Conservation (phyloP, 2,113 vertebrate species). For the Engraulis encrasicolus region DNA sequence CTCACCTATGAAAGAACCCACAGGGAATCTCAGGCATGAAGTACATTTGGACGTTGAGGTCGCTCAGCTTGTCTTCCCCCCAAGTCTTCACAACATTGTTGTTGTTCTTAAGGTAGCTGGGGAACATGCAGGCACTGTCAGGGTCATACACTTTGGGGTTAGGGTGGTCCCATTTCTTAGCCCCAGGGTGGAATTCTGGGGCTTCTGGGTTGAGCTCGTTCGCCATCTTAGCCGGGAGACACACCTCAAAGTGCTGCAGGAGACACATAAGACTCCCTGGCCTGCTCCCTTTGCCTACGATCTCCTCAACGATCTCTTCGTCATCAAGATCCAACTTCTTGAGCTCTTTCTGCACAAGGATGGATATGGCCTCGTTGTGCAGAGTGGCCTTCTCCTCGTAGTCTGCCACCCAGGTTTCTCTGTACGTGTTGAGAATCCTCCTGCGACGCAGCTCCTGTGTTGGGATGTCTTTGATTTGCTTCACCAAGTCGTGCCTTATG, state of each 20-base stretch:
- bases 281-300: constrained; percentile 58
- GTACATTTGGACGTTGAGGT: constrained; percentile 67
- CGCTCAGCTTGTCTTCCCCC: constrained; percentile 64
- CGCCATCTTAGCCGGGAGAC: constrained; percentile 56
- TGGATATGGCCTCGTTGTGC: constrained; percentile 64
- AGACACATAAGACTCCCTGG: constrained; percentile 70
- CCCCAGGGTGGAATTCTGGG: constrained; percentile 66
- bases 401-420: constrained; percentile 61
- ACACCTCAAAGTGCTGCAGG: constrained; percentile 75
- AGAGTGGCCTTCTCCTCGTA: constrained; percentile 68
- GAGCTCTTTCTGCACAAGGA: constrained; percentile 69
- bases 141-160: background rate
- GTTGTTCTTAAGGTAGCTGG: constrained; percentile 64
- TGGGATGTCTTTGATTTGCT: constrained; percentile 63
- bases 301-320: constrained; percentile 63
- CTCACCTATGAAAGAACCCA: constrained; percentile 75
- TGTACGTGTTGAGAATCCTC: constrained; percentile 52
- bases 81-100: constrained; percentile 63
- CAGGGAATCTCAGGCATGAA: constrained; percentile 71
- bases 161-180: constrained; percentile 36
- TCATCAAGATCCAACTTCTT: constrained; percentile 5
- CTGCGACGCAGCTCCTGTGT: constrained; percentile 45
- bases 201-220: constrained; percentile 62
- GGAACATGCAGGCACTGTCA: constrained; percentile 68
- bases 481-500: constrained; percentile 62